Base-by-base conservation (phyloP, 2,888 invertebrate species). In the Rhodophaea formosa region DNA sequence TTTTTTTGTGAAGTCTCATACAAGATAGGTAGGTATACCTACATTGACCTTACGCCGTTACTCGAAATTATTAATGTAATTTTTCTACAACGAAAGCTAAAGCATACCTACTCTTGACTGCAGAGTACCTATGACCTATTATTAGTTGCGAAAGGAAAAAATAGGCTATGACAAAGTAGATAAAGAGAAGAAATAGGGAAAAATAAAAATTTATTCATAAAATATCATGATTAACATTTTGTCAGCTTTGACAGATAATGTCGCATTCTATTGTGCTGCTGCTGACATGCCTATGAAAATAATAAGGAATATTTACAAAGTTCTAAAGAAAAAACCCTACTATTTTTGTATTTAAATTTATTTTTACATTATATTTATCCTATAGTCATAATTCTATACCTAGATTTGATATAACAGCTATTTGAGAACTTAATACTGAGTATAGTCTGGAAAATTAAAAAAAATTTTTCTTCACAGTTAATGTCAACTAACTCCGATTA, bases 401-500 rank as follows among this genome's bases (percentile, higher is more conserved):
- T 56, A 56, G 8, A 66, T 73, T 71, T 71, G 70, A 75, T 70
- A 70, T 79, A 82, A 56, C 81, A 84, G 69, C 80, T 86, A 88
- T 84, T 86, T 88, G 82, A 86, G 83, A 88, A 88, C 86, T 88
- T 88, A 91, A 90, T 90, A 91, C 90, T 90, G 90, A 82, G 79
- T 81, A 72, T 82, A 79, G 80, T 84, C 80, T 81, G 72, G 77
- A 79, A 82, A 78, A 75, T 74, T 66, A 71, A 73, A 77, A 71
- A 74, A 75, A 83, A 80, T 81, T 82, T 78, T 62, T 74, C 65
- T 70, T 65, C 64, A 71, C 74, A 70, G 69, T 71, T 67, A 72
- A 75, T 78, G 78, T 82, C 79, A 82, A 78, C 74, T 83, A 70
- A 77, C 71, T 75, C 70, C 73, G 74, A 75, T 79, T 69, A 75